Base-by-base conservation (phyloP, 2,888 invertebrate genomes). In the Cheilosia variabilis region DNA sequence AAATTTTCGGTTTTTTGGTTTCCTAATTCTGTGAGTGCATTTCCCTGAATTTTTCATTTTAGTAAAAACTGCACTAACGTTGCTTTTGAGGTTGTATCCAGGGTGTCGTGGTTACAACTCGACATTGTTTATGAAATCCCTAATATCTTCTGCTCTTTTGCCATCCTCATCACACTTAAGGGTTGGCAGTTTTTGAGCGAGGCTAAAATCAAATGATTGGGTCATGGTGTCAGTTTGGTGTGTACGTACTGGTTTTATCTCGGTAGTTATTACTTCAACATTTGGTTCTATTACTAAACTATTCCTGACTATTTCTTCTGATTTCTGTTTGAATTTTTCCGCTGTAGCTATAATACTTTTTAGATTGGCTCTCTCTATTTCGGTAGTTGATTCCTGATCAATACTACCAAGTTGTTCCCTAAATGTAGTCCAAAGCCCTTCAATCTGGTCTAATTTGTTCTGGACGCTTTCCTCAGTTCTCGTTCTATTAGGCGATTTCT, bases 121-220 rank as follows among this genome's bases (percentile, higher is more conserved):
- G 22, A 72, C 52, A 7, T 50, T 72, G 7, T 62, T 72, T 10
- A 72, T 10, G n/a, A 71, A 71, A 10, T 71, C 71, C 19, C 60
- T 27, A n/a, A 71, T 34, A 4, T 43, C 34, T 13, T 57, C 57
- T 15, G 47, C 43, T 24, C 52, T 15, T 50, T 50, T 65, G 65
- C 47, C 47, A 47, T 63, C 62, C 47, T 63, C 50, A 6, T 52
- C 37, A 19, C 37, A 19, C 9, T 1, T 52, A 10, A 52, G 15
- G 10, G 24, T 15, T 2, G 24, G 24, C 1, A 52, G 5, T 13
- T 52, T 52, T 52, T 52, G 52, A 0, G 52, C 52, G 0, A 24
- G 2, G 5, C 27, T 52, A 27, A 52, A 52, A 24, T 15, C 5
- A 4, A 52, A 52, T 24, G 22, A 24, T 24, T 24, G 15, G 4